Evolutionary conservation across 2,113 vertebrate genomes (phyloP).

Genomic region (Acrocephalus kingi): DNA sequence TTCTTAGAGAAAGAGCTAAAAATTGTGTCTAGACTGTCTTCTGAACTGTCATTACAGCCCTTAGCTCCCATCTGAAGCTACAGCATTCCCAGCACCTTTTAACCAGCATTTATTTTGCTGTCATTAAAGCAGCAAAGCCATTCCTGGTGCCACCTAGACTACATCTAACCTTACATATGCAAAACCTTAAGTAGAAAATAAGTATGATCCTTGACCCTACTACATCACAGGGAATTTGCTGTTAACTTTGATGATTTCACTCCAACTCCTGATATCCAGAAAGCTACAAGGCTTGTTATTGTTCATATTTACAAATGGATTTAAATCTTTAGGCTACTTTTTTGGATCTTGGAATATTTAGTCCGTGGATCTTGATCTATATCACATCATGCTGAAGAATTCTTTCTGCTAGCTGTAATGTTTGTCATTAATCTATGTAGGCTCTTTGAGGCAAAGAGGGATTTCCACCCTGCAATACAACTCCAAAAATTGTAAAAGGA

Average conservation of each 20-base stretch:
- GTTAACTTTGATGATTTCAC: not conserved
- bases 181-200: not conserved
- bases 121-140: not conserved
- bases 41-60: not conserved
- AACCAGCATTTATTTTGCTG: not conserved
- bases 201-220: not conserved
- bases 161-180: not conserved
- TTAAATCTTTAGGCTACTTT: not conserved
- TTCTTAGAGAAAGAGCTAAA: not conserved
- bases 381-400: not conserved
- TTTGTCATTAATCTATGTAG: not conserved
- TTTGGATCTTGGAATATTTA: not conserved
- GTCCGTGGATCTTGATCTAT: not conserved
- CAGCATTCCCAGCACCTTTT: not conserved
- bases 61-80: not conserved
- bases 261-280: not conserved
- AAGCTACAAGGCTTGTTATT: not conserved
- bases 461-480: not conserved
- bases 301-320: not conserved
- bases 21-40: not conserved
- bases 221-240: not conserved
- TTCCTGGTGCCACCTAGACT: not conserved
- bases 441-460: not conserved
- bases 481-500: not conserved
- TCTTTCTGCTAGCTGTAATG: not conserved